Evolutionary conservation across 1,140 invertebrate genomes (phyloP).

Genomic region (Drosophila ambigua): DNA sequence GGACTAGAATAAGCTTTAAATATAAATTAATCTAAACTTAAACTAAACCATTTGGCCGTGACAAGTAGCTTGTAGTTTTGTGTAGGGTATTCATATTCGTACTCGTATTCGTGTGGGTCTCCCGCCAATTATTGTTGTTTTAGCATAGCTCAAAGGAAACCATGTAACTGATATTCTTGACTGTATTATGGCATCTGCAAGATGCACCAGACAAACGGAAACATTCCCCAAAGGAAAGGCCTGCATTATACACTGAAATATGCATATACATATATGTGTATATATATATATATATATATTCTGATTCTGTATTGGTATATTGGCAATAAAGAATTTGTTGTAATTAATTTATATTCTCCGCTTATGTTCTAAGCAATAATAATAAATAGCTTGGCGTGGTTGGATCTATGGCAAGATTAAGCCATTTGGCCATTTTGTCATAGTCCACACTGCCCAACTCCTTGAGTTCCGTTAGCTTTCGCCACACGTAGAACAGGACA

Average conservation of each 20-base stretch:
- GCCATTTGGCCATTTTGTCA: too few relatives aligned
- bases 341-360: neutral
- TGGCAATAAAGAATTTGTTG: conserved; percentile 52
- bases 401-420: too few relatives aligned
- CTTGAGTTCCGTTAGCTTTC: too few relatives aligned
- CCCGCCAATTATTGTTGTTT: conserved; percentile 39
- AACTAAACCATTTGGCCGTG: conserved; percentile 67
- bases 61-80: conserved; percentile 63
- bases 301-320: conserved; percentile 43
- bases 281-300: conserved; percentile 13
- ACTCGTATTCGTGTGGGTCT: conserved; percentile 30
- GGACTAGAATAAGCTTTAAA: conserved; percentile 63
- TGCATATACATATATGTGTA: conserved; percentile 36
- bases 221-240: conserved; percentile 64
- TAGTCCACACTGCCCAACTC: too few relatives aligned
- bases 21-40: conserved; percentile 45
- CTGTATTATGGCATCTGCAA: conserved; percentile 73
- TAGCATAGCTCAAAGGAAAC: conserved; percentile 39
- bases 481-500: too few relatives aligned
- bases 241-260: conserved; percentile 44
- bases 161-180: conserved; percentile 62
- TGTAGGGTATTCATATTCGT: conserved; percentile 41
- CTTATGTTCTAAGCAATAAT: neutral
- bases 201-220: conserved; percentile 51
- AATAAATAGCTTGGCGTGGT: neutral